phyloP scores from a whole-genome alignment of 2,113 vertebrate genomes.

The Gymnarchus niloticus region DNA sequence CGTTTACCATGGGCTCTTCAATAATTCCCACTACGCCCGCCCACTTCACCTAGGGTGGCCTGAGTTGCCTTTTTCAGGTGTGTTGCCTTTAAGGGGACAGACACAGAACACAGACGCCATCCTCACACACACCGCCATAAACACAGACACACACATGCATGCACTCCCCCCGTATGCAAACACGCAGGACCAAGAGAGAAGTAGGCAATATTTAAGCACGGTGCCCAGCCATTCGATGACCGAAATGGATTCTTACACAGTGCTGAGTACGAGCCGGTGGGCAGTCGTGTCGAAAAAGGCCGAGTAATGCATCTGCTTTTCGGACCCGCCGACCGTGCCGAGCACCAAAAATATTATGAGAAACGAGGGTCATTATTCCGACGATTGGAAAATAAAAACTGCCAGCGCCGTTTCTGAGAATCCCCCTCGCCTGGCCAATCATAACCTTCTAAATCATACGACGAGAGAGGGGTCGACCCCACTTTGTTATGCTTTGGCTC shows the following conservation, averaged over 20 bases:
- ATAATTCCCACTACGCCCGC: no score
- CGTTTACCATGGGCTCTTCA: no score
- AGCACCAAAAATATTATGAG: background rate
- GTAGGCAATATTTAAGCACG: background rate
- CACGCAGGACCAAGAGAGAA: background rate
- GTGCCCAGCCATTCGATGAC: background rate
- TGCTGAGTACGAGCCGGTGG: background rate
- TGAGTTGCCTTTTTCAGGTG: background rate
- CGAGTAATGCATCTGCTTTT: background rate
- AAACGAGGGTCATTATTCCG: constrained; percentile 1
- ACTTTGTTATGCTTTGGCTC: background rate
- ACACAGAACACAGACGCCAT: background rate
- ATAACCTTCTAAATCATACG: background rate
- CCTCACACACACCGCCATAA: no score
- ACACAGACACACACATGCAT: background rate
- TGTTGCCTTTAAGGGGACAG: background rate
- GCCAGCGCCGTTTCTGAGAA: background rate
- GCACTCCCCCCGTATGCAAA: background rate
- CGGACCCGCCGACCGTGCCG: background rate
- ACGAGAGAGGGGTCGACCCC: background rate
- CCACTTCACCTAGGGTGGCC: background rate
- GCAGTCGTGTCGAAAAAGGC: background rate
- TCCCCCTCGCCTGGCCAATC: background rate
- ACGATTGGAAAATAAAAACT: background rate
- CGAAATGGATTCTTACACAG: background rate